Evolutionary conservation across 2,888 invertebrate species (phyloP).

Genomic region (Entomobrya multifasciata): DNA sequence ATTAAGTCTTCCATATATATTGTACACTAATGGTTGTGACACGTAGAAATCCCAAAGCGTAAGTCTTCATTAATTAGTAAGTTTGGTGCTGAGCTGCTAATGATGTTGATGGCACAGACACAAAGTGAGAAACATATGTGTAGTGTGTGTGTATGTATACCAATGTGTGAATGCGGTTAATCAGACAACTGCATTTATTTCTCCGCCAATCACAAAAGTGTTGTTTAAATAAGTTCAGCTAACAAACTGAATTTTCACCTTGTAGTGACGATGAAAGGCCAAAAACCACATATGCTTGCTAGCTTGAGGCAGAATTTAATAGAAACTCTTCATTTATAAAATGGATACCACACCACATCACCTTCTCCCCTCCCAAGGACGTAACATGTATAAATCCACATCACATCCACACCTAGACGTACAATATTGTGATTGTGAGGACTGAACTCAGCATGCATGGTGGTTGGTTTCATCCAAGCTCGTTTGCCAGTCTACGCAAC

Average conservation of each 20-base stretch:
- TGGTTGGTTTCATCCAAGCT: not conserved
- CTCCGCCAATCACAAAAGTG: not conserved
- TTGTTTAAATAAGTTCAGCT: not conserved
- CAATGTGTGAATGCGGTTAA: slow-evolving; percentile 34
- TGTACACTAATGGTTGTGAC: slow-evolving; percentile 33
- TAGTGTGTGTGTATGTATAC: not conserved
- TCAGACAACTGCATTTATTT: slow-evolving; percentile 38
- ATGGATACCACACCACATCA: not conserved
- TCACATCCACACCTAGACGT: not conserved
- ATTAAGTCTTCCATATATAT: not conserved
- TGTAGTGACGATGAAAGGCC: not conserved
- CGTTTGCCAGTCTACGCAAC: not conserved
- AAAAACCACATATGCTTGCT: not conserved
- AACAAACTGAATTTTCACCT: slow-evolving; percentile 24
- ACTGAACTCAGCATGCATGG: not conserved
- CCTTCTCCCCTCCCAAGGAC: not conserved
- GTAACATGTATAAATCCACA: too few species aligned
- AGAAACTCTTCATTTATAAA: not conserved
- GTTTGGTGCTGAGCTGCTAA: slow-evolving; percentile 36
- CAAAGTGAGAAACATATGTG: not conserved
- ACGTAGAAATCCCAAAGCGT: slow-evolving; percentile 29
- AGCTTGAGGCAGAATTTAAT: not conserved
- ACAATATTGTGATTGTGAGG: not conserved
- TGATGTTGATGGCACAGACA: slow-evolving; percentile 2
- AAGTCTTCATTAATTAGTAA: slow-evolving; percentile 48